Evolutionary conservation across 2,888 invertebrate genomes (phyloP).

Genomic region (Agrochola litura): DNA sequence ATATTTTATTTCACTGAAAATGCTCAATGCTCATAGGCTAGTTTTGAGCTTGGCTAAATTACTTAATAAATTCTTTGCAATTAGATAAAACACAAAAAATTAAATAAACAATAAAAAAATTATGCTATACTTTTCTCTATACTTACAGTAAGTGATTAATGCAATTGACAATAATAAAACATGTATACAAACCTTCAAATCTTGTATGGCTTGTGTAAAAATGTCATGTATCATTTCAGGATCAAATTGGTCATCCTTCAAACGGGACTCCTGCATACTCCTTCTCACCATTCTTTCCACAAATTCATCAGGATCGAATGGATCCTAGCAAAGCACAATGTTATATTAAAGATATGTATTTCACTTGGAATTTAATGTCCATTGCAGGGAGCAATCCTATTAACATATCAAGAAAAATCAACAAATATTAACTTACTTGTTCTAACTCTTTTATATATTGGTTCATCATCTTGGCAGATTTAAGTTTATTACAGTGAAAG

Average conservation of each 20-base stretch:
- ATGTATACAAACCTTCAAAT: slow-evolving; percentile 85
- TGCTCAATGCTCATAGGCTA: neutral
- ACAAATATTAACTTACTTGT: slow-evolving; percentile 90
- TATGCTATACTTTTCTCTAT: neutral
- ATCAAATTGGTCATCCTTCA: slow-evolving; percentile 93
- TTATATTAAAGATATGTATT: neutral
- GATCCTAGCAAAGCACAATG: slow-evolving; percentile 92
- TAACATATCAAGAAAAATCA: neutral
- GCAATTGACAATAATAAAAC: neutral
- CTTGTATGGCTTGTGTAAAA: slow-evolving; percentile 98
- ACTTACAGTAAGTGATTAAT: neutral
- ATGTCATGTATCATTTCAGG: slow-evolving; percentile 97
- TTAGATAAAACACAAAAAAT: neutral
- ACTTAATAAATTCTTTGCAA: neutral
- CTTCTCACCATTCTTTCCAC: slow-evolving; percentile 99
- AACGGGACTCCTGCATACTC: slow-evolving; percentile 94
- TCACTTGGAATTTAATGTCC: neutral
- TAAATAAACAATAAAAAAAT: too few species aligned
- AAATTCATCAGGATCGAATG: slow-evolving; percentile 99
- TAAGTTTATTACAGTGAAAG: neutral
- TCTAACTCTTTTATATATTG: slow-evolving; percentile 97
- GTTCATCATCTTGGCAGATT: slow-evolving; percentile 93
- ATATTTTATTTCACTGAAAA: neutral
- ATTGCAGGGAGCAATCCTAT: neutral
- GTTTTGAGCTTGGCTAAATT: neutral